phyloP scores from a whole-genome alignment of 2,113 vertebrate species.

The Meriones unguiculatus region DNA sequence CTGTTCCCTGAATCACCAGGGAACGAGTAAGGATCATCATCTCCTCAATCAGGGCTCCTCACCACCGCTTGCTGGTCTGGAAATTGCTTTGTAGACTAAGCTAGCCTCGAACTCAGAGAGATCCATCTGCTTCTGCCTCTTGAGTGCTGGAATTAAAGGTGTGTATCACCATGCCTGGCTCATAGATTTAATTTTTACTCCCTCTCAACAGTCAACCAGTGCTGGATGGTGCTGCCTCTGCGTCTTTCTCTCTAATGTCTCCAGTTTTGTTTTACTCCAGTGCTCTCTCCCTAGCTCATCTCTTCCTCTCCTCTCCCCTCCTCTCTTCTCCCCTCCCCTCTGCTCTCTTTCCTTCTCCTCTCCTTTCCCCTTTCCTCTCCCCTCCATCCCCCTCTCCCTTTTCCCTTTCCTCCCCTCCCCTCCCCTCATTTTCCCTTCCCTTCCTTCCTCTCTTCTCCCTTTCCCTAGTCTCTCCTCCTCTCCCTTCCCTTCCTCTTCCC shows the following conservation, averaged over 20 bases:
- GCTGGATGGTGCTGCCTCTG: not conserved
- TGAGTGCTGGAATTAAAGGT: not conserved
- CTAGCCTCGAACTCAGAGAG: not conserved
- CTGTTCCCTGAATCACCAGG: not conserved
- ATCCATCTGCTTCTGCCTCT: not conserved
- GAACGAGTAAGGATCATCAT: not conserved
- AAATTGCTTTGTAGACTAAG: not conserved
- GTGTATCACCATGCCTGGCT: not conserved
- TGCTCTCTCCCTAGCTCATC: no score
- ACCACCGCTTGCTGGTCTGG: not conserved
- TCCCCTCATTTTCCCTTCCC: not conserved
- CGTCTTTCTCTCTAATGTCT: no score
- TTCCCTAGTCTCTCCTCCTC: not conserved
- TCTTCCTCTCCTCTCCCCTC: no score
- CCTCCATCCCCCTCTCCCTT: no score
- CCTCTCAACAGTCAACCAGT: not conserved
- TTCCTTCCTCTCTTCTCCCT: not conserved
- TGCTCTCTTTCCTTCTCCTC: not conserved
- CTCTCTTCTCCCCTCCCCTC: no score
- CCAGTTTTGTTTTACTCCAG: no score
- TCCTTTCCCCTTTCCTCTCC: no score
- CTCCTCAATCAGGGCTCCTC: not conserved
- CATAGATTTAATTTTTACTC: not conserved
- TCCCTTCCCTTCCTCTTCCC: accelerated
- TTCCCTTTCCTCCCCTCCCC: no score